A percentile compares a stretch with the other conserved stretches of the same genome.
These are phyloP conservation scores for Neodiprion virginianus DNA, from an alignment of 1,140 invertebrate species.

Conservation along the genomic window DNA sequence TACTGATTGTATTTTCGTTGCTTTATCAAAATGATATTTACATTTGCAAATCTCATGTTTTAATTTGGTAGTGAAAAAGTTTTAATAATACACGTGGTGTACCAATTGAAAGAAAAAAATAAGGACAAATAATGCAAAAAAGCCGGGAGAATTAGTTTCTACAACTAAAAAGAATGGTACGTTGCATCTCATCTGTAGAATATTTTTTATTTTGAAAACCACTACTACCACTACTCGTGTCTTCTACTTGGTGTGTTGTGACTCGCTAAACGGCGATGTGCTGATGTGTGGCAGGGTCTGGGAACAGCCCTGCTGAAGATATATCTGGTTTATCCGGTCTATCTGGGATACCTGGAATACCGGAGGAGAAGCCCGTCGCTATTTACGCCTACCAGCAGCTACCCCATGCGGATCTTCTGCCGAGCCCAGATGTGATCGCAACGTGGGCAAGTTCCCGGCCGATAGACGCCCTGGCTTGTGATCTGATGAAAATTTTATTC, in stretches of 20 bases:
- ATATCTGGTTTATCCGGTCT: slow-evolving; percentile 51
- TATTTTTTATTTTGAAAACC: background rate
- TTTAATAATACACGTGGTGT: too few relatives aligned
- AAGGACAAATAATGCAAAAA: too few relatives aligned
- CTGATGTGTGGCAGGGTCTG: slow-evolving; percentile 50
- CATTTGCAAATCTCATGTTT: too few relatives aligned
- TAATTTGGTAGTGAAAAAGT: too few relatives aligned
- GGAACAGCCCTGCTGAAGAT: slow-evolving; percentile 49
- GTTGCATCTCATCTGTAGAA: too few relatives aligned
- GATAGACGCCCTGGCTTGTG: slow-evolving; percentile 62
- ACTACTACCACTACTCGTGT: background rate
- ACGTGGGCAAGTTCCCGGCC: slow-evolving; percentile 60
- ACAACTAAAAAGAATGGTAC: too few relatives aligned
- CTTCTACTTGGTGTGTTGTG: background rate
- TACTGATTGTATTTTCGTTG: too few relatives aligned
- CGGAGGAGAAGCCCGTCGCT: slow-evolving; percentile 44
- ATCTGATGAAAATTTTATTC: slow-evolving; percentile 63
- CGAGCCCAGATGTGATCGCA: slow-evolving; percentile 56
- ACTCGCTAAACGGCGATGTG: slow-evolving; percentile 42
- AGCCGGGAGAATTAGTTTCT: too few relatives aligned
- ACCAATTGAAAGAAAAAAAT: too few relatives aligned
- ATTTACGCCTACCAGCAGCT: slow-evolving; percentile 58
- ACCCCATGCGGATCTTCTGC: slow-evolving; percentile 60
- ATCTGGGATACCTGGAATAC: slow-evolving; percentile 46
- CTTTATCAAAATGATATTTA: too few relatives aligned